Base-by-base conservation (phyloP, 2,113 vertebrate species). In the Podarcis muralis region DNA sequence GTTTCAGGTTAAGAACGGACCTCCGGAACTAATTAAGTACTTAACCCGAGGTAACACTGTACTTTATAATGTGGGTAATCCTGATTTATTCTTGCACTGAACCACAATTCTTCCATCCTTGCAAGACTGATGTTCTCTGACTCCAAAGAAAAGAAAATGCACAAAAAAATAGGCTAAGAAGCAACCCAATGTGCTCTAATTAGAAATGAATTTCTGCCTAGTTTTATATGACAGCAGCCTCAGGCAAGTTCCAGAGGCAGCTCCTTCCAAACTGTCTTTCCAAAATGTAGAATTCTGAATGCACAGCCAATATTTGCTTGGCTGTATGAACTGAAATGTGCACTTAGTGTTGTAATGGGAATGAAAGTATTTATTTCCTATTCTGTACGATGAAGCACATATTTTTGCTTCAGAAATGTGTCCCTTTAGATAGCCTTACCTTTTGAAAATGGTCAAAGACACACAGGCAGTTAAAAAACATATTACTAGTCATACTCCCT, bases 221-320 rank as follows among this genome's bases (percentile, higher is more conserved):
- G n/a, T 78, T 84, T 87, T 93, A 84, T 89, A n/a, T 87, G 92
- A 87, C 83, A 94, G 89, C 89, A 92, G 89, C 81, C 92, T 88
- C 91, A 91, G 92, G 80, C 82, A 87, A 90, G 87, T 91, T 94
- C 87, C 84, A 92, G 76, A 82, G 30, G 84, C 48, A 53, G 43
- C 72, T 94, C 93, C 86, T 88, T 77, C 92, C 87, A 91, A 85
- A 85, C 23, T 27, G 83, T 91, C 83, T 91, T 62, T 81, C 30
- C 72, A 71, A 88, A 91, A 90, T 92, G 84, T 93, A 93, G 37
- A 77, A 71, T 94, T 93, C 90, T 90, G 89, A 90, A 89, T 90
- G 88, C 92, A 91, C 37, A 89, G 62, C 40, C 69, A 88, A 57
- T 25, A 15, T 23, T 88, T 76, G 37, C 72, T 88, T 76, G 57